Percentiles rank a stretch among this genome's conserved stretches.
Conservation (phyloP, 2,113 vertebrate genomes). For the Equus przewalskii region DNA sequence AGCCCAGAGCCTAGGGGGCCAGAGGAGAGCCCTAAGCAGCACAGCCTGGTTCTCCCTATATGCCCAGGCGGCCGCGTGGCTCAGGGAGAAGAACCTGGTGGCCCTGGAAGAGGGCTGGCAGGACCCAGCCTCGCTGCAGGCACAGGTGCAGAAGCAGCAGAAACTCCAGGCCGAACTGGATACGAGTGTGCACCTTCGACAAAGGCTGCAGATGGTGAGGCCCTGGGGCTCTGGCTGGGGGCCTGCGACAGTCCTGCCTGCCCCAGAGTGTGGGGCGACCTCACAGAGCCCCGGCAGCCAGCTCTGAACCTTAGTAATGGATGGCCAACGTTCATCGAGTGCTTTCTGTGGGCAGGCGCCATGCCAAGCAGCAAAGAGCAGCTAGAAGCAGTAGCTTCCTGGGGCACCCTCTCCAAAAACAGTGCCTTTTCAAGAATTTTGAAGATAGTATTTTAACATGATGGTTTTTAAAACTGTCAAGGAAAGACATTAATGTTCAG, state of each 20-base stretch:
- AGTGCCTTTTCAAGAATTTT: background rate
- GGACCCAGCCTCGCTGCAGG: conserved; percentile 91
- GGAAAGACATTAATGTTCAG: background rate
- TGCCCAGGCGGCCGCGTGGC: conserved; percentile 91
- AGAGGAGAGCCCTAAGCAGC: background rate
- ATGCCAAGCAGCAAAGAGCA: background rate
- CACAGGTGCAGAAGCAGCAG: conserved; percentile 92
- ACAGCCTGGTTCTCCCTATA: background rate
- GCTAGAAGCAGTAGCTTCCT: background rate
- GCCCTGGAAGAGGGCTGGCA: conserved; percentile 92
- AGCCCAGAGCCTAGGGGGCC: background rate
- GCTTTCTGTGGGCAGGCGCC: too few relatives aligned
- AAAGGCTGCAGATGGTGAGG: conserved; percentile 84
- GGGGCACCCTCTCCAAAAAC: background rate
- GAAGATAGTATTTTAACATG: background rate
- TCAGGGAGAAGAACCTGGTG: conserved; percentile 92
- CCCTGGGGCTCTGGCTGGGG: background rate
- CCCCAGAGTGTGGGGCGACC: background rate
- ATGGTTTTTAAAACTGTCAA: background rate
- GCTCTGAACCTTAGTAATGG: background rate
- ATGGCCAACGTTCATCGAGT: fast-evolving
- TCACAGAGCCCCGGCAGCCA: background rate
- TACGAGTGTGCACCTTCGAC: conserved; percentile 86
- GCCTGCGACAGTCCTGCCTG: background rate
- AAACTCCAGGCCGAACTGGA: conserved; percentile 93